phyloP scores from a whole-genome alignment of 2,797 vertebrate genomes.

The Artibeus lituratus region DNA sequence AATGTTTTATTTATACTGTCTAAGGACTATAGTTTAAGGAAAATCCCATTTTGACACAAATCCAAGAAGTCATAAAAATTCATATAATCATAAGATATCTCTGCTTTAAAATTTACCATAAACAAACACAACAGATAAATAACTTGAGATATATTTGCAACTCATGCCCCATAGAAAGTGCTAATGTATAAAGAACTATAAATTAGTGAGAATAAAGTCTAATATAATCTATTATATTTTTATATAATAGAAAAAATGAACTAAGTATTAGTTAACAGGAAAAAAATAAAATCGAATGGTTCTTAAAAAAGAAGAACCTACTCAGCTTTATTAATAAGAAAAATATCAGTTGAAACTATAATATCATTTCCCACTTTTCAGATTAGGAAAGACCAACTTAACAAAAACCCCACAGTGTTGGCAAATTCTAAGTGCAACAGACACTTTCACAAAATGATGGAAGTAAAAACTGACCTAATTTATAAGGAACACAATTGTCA shows the following conservation, averaged over 20 bases:
- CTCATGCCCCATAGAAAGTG: background rate
- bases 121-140: background rate
- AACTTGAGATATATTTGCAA: conserved; percentile 1
- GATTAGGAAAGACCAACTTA: background rate
- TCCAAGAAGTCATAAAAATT: background rate
- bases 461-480: background rate
- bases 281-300: background rate
- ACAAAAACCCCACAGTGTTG: background rate
- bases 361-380: background rate
- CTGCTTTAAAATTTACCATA: background rate
- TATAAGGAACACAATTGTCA: background rate
- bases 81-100: background rate
- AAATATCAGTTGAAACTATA: background rate
- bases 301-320: background rate
- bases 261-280: background rate
- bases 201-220: background rate
- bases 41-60: background rate
- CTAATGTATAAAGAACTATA: background rate
- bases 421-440: background rate
- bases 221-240: no score
- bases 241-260: background rate
- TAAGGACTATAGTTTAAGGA: background rate
- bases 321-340: background rate
- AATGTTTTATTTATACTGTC: conserved; percentile 5
- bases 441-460: background rate